Percentiles rank a stretch among this genome's conserved stretches.
phyloP scores from a whole-genome alignment of 2,797 vertebrate genomes.

The Apogon hyalosoma region DNA sequence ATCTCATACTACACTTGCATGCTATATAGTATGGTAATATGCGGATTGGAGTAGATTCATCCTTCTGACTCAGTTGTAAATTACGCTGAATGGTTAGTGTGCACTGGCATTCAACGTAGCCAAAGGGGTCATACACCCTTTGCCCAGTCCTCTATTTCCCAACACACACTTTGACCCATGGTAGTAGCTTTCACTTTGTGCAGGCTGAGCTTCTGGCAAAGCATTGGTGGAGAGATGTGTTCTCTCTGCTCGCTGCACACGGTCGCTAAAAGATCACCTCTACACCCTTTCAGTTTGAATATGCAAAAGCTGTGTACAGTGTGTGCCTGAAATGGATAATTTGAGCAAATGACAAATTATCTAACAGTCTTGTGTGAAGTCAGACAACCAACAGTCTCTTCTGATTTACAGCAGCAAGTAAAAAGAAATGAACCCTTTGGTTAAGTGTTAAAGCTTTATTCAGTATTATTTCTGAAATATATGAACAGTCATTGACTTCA shows the following conservation, averaged over 20 bases:
- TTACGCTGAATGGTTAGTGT: conserved; percentile 71
- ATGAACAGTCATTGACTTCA: no score
- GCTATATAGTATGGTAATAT: conserved; percentile 54
- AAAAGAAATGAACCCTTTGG: no score
- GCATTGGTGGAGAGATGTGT: conserved; percentile 35
- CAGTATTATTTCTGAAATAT: no score
- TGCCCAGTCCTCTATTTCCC: conserved; percentile 39
- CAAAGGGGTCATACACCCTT: conserved; percentile 67
- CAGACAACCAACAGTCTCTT: conserved; percentile 19
- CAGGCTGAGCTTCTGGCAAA: conserved; percentile 56
- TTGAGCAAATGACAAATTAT: conserved; percentile 67
- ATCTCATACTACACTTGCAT: conserved; percentile 65
- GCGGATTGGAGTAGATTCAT: conserved; percentile 48
- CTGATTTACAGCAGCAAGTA: conserved; percentile 15
- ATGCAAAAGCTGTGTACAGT: conserved; percentile 20
- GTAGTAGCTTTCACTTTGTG: conserved; percentile 46
- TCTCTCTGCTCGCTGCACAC: conserved; percentile 14
- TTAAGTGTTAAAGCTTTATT: no score
- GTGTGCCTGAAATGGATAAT: conserved; percentile 63
- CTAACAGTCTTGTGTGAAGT: conserved; percentile 38
- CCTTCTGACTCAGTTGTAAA: conserved; percentile 50
- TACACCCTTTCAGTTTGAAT: conserved; percentile 31
- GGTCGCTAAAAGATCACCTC: conserved; percentile 29
- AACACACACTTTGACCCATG: conserved; percentile 56
- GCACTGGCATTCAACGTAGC: conserved; percentile 77